Base-by-base conservation (phyloP, 2,797 vertebrate species). In the Cynodonichthys magdalenae region DNA sequence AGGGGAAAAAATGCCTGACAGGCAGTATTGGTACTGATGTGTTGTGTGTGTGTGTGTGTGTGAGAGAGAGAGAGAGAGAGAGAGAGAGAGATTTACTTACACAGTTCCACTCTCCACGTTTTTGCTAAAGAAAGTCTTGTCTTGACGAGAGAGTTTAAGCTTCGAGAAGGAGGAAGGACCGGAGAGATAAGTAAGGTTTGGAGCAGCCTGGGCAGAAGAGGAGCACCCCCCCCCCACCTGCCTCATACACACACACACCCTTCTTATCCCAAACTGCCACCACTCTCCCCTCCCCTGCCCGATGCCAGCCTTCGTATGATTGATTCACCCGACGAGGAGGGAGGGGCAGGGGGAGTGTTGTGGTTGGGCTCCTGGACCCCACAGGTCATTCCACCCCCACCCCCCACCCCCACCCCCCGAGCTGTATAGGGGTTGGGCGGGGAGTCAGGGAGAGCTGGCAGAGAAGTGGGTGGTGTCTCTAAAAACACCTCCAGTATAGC, bases 141-240 rank as follows among this genome's bases (percentile, higher is more conserved):
- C 58, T 79, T 66, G 18, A 54, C 69, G 59, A 57, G 75, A 70
- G 55, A 74, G 66, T 80, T 72, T 50, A 51, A 49, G 62, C 63
- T 59, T 44, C 24, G 41, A 42, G 50, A 29, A 59, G 29, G 54
- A 48, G 39, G 49, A 58, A 60, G 69, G 75, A 71, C 18, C 36
- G 53, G 63, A 76, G 77, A 89, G 82, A 86, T 84, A 83, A 85
- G 84, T 79, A 69, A 68, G 48, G 42, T 82, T 89, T 78, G 83
- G 80, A 91, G 75, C 67, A 79, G 79, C 28, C 56, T 54, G 69
- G 74, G 80, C 7, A 9, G 59, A 77, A 70, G 77, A 75, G 65
- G 67, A 58, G 66, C 31, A 31, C 53, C 66, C 69, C 64, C 47
- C 12, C 29, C 27, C 27, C 45, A 3, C 24, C 24, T n/a, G n/a